phyloP scores from a whole-genome alignment of 2,797 vertebrate species.

The Acanthurus tractus region DNA sequence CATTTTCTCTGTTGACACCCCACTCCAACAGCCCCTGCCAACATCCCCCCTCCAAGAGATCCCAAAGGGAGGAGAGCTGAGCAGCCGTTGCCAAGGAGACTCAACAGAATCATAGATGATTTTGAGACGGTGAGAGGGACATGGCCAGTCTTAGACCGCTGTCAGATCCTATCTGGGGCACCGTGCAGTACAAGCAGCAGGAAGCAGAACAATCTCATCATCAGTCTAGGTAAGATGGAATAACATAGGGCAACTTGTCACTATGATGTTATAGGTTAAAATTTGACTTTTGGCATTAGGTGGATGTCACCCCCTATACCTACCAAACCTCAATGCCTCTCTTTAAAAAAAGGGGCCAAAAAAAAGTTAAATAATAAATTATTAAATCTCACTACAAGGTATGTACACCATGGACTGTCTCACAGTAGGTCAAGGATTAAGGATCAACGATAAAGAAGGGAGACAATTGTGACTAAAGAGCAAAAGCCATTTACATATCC shows the following conservation, averaged over 20 bases:
- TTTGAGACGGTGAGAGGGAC: conserved; percentile 45
- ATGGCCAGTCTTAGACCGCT: conserved; percentile 43
- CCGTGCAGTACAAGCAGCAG: conserved; percentile 28
- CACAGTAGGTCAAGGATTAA: neutral
- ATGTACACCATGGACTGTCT: neutral
- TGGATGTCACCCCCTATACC: no score
- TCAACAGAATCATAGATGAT: conserved; percentile 53
- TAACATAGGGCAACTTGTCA: neutral
- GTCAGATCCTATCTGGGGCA: conserved; percentile 41
- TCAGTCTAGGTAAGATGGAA: neutral
- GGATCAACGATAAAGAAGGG: neutral
- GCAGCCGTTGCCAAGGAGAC: conserved; percentile 65
- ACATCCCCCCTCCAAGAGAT: conserved; percentile 45
- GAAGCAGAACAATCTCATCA: conserved; percentile 28
- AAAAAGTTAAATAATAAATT: neutral
- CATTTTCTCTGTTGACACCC: conserved; percentile 28
- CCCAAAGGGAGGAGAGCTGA: conserved; percentile 52
- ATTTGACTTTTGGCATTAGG: conserved; percentile 4
- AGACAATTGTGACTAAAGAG: neutral
- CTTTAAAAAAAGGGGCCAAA: no score
- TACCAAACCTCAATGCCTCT: no score
- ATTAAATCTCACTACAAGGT: neutral
- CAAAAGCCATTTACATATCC: neutral
- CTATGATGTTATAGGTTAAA: neutral
- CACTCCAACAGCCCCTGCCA: conserved; percentile 28